phyloP scores from a whole-genome alignment of 2,888 invertebrate genomes.

The Apamea monoglypha region DNA sequence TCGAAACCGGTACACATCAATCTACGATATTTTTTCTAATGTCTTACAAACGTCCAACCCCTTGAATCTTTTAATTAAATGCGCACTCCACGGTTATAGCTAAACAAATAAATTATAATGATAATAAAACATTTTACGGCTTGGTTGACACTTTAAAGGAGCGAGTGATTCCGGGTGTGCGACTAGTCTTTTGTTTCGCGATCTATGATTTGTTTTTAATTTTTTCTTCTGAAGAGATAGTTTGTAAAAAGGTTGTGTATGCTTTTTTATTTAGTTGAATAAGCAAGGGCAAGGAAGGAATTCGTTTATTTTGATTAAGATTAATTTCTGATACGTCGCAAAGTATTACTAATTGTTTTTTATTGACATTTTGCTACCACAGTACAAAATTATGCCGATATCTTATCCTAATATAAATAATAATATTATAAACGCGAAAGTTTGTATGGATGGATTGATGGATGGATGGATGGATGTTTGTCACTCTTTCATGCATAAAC shows the following conservation, averaged over 20 bases:
- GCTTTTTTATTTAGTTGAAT: constrained; percentile 40
- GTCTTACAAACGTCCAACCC: constrained; percentile 63
- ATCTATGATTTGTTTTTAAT: constrained; percentile 62
- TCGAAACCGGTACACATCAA: constrained; percentile 42
- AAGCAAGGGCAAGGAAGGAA: constrained; percentile 10
- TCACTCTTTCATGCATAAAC: no score
- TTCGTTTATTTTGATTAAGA: constrained; percentile 29
- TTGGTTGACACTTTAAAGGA: constrained; percentile 72
- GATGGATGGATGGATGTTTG: no score
- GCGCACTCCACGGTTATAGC: constrained; percentile 76
- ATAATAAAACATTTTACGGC: constrained; percentile 82
- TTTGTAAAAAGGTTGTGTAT: constrained; percentile 50
- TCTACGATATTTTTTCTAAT: constrained; percentile 47
- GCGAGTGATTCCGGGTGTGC: constrained; percentile 55
- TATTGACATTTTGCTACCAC: background rate
- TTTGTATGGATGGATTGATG: no score
- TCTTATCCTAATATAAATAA: no score
- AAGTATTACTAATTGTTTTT: background rate
- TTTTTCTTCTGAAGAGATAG: constrained; percentile 59
- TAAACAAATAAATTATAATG: constrained; percentile 84
- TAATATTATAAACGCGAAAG: no score
- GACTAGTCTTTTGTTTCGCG: constrained; percentile 62
- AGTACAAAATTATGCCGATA: background rate
- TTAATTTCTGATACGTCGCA: background rate
- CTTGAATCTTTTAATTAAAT: constrained; percentile 78